Percentiles rank a stretch among this genome's conserved stretches.
Conservation (phyloP, 1,140 invertebrate species). For the Leguminivora glycinivorella region DNA sequence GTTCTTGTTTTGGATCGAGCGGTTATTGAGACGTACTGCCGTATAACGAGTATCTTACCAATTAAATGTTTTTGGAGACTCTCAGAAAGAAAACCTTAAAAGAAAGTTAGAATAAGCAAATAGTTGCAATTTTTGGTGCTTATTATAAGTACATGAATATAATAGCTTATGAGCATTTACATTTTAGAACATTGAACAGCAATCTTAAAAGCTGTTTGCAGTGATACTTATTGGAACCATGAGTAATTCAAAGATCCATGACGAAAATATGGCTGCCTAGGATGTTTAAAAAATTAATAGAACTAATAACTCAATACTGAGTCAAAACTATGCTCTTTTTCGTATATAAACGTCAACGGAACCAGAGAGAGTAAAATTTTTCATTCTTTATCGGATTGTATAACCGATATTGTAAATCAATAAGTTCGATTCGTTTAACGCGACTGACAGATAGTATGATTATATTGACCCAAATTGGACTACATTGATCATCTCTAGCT, state of each 20-base stretch:
- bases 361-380: background rate
- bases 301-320: too few species aligned
- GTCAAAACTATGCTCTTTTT: background rate
- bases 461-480: conserved; percentile 23
- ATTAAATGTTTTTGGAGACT: conserved; percentile 11
- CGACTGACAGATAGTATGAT: conserved; percentile 18
- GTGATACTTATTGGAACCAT: too few species aligned
- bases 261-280: too few species aligned
- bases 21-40: conserved; percentile 43
- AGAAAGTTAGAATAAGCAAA: too few species aligned
- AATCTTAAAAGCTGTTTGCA: too few species aligned
- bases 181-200: too few species aligned
- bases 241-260: too few species aligned
- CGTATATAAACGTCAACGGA: background rate
- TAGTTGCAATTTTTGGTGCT: too few species aligned
- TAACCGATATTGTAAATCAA: conserved; percentile 28
- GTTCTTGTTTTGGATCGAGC: conserved; percentile 46
- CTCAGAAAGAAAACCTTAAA: background rate
- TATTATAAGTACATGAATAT: too few species aligned
- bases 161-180: too few species aligned
- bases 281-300: too few species aligned
- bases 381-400: background rate
- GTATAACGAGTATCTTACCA: conserved; percentile 36
- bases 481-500: background rate
- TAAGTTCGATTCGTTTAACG: conserved; percentile 13